A percentile compares a stretch with the other conserved stretches of the same genome.
Evolutionary conservation across 2,113 vertebrate species (phyloP).

Genomic region (Pelvicachromis taeniatus): DNA sequence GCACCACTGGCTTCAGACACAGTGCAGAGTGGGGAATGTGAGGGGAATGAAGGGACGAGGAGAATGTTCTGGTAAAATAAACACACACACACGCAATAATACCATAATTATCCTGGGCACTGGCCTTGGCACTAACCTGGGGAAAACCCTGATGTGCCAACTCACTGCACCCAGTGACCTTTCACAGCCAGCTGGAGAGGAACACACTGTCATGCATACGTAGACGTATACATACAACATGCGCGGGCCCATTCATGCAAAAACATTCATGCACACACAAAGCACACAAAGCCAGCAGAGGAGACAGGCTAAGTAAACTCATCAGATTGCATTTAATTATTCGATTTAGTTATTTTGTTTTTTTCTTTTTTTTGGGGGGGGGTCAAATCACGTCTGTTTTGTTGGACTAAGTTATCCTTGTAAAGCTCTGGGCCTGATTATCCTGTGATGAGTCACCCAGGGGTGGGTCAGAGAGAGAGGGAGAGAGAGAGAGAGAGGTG

Average conservation of each 20-base stretch:
- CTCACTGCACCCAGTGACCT: constrained; percentile 63
- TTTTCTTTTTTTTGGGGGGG: not conserved
- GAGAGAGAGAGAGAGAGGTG: constrained; percentile 43
- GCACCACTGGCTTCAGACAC: constrained; percentile 68
- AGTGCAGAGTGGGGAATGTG: constrained; percentile 50
- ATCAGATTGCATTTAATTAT: not conserved
- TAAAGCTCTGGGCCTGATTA: constrained; percentile 70
- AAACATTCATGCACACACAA: constrained; percentile 9
- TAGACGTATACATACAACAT: not conserved
- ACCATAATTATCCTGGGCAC: constrained; percentile 64
- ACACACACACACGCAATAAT: constrained; percentile 51
- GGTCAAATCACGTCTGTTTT: constrained; percentile 43
- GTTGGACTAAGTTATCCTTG: constrained; percentile 57
- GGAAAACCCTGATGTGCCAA: constrained; percentile 68
- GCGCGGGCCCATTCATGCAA: constrained; percentile 25
- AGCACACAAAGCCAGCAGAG: constrained; percentile 17
- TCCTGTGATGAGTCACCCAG: constrained; percentile 64
- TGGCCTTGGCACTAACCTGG: constrained; percentile 63
- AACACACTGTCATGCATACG: constrained; percentile 6
- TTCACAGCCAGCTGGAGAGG: constrained; percentile 34
- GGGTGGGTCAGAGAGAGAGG: not conserved
- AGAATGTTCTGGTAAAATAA: constrained; percentile 65
- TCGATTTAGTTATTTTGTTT: not conserved
- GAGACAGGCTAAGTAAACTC: constrained; percentile 12
- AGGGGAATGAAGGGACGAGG: constrained; percentile 49